Evolutionary conservation across 2,113 vertebrate species (phyloP).

Genomic region (Tetrax tetrax): DNA sequence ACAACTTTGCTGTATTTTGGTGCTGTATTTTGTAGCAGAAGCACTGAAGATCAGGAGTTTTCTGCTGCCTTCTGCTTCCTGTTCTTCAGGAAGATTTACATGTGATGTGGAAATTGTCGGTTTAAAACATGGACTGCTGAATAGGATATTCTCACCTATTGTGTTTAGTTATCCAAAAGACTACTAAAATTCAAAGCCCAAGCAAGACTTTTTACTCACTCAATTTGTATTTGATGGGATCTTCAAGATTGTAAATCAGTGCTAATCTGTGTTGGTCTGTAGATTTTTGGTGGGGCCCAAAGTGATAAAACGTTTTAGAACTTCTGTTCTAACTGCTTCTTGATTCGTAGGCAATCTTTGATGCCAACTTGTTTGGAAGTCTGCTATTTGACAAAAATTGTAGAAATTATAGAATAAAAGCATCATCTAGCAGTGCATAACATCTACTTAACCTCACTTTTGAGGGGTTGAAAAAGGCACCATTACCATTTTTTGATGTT

Average conservation of each 20-base stretch:
- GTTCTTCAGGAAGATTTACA: not conserved
- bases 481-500: not conserved
- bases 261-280: not conserved
- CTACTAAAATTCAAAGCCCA: not conserved
- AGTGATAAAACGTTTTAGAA: not conserved
- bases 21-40: not conserved
- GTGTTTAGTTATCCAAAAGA: not conserved
- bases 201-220: not conserved
- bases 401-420: not conserved
- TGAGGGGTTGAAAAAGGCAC: not conserved
- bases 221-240: too few species aligned
- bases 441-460: not conserved
- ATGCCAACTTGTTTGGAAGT: not conserved
- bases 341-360: not conserved
- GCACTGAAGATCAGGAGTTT: not conserved
- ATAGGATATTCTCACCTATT: not conserved
- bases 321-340: not conserved
- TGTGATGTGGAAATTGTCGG: not conserved
- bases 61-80: not conserved
- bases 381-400: not conserved
- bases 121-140: not conserved
- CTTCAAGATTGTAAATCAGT: not conserved
- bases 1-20: not conserved
- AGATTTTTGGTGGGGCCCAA: not conserved
- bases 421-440: not conserved